phyloP scores from a whole-genome alignment of 2,888 invertebrate species.

The Euplagia quadripunctaria region DNA sequence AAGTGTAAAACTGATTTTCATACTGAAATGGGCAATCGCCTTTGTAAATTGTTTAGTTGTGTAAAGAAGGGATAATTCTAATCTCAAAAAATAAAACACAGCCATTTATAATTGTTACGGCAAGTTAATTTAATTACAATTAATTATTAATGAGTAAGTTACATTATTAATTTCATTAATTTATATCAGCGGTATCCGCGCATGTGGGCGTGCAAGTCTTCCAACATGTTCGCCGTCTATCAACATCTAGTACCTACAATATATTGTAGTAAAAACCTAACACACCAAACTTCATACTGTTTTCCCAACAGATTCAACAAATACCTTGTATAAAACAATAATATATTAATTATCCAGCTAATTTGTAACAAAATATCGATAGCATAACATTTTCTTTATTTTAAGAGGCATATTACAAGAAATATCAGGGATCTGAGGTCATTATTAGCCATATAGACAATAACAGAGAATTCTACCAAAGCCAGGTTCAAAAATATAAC shows the following conservation, averaged over 20 bases:
- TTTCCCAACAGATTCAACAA: background rate
- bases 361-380: conserved; percentile 1
- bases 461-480: background rate
- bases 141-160: conserved; percentile 41
- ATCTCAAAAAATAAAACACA: conserved; percentile 34
- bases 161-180: conserved; percentile 43
- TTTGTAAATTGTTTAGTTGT: no score
- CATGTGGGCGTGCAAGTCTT: background rate
- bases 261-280: background rate
- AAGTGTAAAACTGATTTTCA: no score
- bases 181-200: conserved; percentile 15
- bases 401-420: background rate
- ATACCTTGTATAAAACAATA: conserved; percentile 3
- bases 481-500: background rate
- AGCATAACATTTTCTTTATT: background rate
- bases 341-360: background rate
- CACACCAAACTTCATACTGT: background rate
- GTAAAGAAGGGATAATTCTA: no score
- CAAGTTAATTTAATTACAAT: conserved; percentile 70
- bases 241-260: background rate
- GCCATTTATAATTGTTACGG: conserved; percentile 47
- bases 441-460: no score
- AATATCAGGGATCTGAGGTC: no score
- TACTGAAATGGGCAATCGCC: no score
- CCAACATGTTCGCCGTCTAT: background rate